Conservation (phyloP, 2,888 invertebrate genomes). For the Aporophyla lueneburgensis region DNA sequence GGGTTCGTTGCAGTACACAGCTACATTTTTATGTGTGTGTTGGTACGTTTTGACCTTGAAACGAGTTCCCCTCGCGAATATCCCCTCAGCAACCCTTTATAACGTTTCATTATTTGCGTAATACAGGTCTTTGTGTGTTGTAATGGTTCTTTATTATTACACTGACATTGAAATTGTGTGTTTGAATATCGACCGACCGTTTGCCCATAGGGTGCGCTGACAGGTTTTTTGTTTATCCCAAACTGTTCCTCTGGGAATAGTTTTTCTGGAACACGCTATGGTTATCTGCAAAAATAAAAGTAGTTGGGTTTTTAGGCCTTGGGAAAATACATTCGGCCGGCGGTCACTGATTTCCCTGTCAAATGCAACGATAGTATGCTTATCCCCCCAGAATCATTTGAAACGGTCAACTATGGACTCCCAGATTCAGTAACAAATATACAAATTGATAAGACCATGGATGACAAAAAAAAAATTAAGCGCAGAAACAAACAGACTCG, state of each 20-base stretch:
- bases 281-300: slow-evolving; percentile 5
- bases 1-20: slow-evolving; percentile 72
- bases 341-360: background rate
- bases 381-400: slow-evolving; percentile 43
- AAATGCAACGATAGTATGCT: slow-evolving; percentile 1
- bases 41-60: slow-evolving; percentile 77
- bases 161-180: slow-evolving; percentile 54
- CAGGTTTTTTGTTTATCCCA: slow-evolving; percentile 43
- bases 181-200: slow-evolving; percentile 32
- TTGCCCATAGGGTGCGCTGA: slow-evolving; percentile 26
- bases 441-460: background rate
- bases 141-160: slow-evolving; percentile 61
- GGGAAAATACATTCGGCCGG: background rate
- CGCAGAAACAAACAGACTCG: background rate
- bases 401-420: slow-evolving; percentile 3
- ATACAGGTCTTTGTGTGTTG: slow-evolving; percentile 48
- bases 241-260: slow-evolving; percentile 14
- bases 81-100: slow-evolving; percentile 62
- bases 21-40: slow-evolving; percentile 1
- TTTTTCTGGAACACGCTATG: background rate
- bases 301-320: background rate
- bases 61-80: slow-evolving; percentile 68
- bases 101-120: slow-evolving; percentile 67
- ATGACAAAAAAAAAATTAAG: background rate
- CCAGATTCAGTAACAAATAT: slow-evolving; percentile 1